Percentiles rank a stretch among this genome's conserved stretches.
These are phyloP conservation scores for Brachionus paranguensis DNA, from an alignment of 1,140 invertebrate genomes.

Conservation along the genomic window DNA sequence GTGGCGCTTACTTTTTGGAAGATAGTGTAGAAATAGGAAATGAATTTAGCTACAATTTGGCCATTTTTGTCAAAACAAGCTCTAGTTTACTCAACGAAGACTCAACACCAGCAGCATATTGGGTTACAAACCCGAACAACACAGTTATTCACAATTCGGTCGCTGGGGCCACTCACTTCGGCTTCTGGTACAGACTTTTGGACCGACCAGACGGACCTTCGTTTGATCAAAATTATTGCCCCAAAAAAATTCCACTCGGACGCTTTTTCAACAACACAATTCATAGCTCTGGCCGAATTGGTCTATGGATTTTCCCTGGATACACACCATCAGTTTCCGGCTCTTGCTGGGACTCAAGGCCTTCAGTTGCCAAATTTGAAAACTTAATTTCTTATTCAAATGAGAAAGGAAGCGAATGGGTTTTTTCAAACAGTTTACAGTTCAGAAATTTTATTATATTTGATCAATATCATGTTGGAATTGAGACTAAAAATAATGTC, in stretches of 20 bases:
- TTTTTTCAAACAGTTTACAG: conserved; percentile 46
- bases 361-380: conserved; percentile 38
- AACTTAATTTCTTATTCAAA: conserved; percentile 41
- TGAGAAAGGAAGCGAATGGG: conserved; percentile 46
- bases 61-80: conserved; percentile 48
- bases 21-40: conserved; percentile 53
- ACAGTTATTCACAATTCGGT: conserved; percentile 47
- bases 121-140: conserved; percentile 52
- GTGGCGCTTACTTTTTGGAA: conserved; percentile 53
- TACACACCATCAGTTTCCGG: conserved; percentile 44
- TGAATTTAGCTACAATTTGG: conserved; percentile 49
- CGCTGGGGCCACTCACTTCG: conserved; percentile 52
- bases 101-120: conserved; percentile 49
- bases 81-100: conserved; percentile 53
- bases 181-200: conserved; percentile 51
- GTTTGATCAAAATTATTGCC: conserved; percentile 45
- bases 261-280: conserved; percentile 49
- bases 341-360: background rate
- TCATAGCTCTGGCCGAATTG: conserved; percentile 52
- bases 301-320: conserved; percentile 50
- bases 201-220: conserved; percentile 50
- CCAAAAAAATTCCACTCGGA: conserved; percentile 45
- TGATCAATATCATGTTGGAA: conserved; percentile 46
- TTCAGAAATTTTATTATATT: conserved; percentile 46
- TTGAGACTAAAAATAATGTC: conserved; percentile 25